Evolutionary conservation across 2,113 vertebrate genomes (phyloP), one percentile per base, ranked within the genome.

Genomic region (Passer domesticus): DNA sequence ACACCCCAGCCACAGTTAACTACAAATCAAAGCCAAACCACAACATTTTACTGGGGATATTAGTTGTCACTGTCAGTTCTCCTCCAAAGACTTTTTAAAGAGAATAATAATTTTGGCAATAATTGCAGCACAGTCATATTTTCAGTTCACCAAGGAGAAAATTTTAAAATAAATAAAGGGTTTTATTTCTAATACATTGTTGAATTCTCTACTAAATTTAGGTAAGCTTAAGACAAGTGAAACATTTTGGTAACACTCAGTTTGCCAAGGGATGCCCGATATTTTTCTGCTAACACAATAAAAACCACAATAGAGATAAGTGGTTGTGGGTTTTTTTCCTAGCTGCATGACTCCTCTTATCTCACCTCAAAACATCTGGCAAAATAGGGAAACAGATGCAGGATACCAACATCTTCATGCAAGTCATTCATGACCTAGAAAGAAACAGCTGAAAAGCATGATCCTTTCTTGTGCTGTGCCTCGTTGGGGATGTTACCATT

Each of bases 1-100:
- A 89, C 41, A 78, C 21, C 17, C 64, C 33, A 50, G 75, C 53
- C 59, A 83, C 67, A 88, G 67, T 46, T 66, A 88, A 80, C 46
- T 68, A 90, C 85, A 94, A 92, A 88, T 83, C 82, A 92, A 85
- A 94, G 79, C 82, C 92, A 93, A 96, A 90, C 79, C 75, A 91
- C 91, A 91, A 33, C 12, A n/a, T 63, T 63, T 89, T 83, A 46
- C 55, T 67, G 20, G 14, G 43, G 25, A 63, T 93, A 59, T 69
- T 91, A 76, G 37, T 53, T 90, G 53, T 46, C 62, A 24, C 33
- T 81, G 50, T 50, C 47, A 28, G 43, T 67, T 94, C 41, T 85
- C 82, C 46, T 81, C 21, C 14, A 39, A 87, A 52, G 64, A 35
- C 27, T 63, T 80, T 56, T 80, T 49, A 27, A 55, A 87, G 14